Base-by-base conservation (phyloP, 2,888 invertebrate species). In the Neoaliturus tenellus region DNA sequence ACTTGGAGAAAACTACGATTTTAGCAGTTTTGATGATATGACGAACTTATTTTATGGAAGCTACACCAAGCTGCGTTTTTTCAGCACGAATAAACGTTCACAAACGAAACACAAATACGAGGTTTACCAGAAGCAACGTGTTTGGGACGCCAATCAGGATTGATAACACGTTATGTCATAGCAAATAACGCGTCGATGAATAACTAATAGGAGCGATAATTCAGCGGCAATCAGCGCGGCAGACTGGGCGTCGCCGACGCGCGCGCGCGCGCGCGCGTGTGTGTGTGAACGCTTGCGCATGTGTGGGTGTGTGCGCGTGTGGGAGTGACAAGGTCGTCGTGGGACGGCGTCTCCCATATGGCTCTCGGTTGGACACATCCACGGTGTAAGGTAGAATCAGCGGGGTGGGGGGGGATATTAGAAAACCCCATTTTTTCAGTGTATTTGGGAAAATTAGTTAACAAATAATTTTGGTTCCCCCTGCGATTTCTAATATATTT, bases 181-280 rank as follows among this genome's bases (percentile, higher is more conserved):
- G 62, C 3, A 28, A 28, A 31, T 62, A 62, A 62, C 28, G 31
- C 12, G 31, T 31, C 28, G 31, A 62, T 62, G 62, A 62, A 28
- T 28, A 12, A 62, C 28, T 28, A 31, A 62, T 62, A 28, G 62
- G 62, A 8, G 5, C 28, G 31, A 62, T 62, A 62, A 62, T 62
- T 62, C 62, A 62, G 31, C 28, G 14, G 62, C 55, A 55, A 62
- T 62, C 62, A 62, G 62, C 4, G 28, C 31, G 62, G 28, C 62
- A 62, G 62, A 62, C 62, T 12, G 62, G 62, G 62, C 5, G 55
- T 17, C 62, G 62, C 62, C 62, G 25, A 20, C 58, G 58, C 48
- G 14, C 14, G n/a, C 14, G 62, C 14, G 62, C 4, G 62, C 14
- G 62, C n/a, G 51, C 51, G 51, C n/a, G 51, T 51, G 51, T 51